Evolutionary conservation across 1,140 invertebrate genomes (phyloP).

Genomic region (Musca vetustissima): DNA sequence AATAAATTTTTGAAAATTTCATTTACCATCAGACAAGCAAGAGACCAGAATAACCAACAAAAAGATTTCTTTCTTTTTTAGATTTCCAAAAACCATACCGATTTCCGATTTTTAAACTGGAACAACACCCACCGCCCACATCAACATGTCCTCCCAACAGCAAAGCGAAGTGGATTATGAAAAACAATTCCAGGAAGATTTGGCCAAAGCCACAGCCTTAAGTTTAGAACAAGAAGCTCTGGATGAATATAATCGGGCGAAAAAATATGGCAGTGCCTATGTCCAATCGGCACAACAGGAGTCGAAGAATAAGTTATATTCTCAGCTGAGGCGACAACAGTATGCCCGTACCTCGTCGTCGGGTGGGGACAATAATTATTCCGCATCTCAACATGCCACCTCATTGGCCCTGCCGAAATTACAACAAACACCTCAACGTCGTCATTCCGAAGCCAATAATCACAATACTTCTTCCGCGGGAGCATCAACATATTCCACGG

Average conservation of each 20-base stretch:
- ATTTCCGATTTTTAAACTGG: too few species aligned
- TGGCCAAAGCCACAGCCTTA: constrained; percentile 81
- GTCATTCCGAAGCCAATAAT: constrained; percentile 56
- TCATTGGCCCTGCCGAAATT: constrained; percentile 37
- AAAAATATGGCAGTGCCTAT: constrained; percentile 57
- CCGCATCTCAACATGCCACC: not conserved
- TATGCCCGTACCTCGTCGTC: constrained; percentile 30
- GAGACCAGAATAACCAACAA: too few species aligned
- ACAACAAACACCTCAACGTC: constrained; percentile 57
- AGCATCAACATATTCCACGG: constrained; percentile 22
- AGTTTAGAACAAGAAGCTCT: constrained; percentile 82
- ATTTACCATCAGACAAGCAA: too few species aligned
- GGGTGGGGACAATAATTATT: not conserved
- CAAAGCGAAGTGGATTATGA: constrained; percentile 67
- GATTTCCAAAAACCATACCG: too few species aligned
- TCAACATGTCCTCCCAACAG: constrained; percentile 36
- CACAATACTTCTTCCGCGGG: constrained; percentile 33
- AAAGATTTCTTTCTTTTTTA: too few species aligned
- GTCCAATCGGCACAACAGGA: constrained; percentile 43
- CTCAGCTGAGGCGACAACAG: constrained; percentile 30
- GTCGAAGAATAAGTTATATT: constrained; percentile 30
- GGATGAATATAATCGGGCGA: constrained; percentile 71
- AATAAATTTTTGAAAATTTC: too few species aligned
- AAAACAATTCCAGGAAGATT: constrained; percentile 78
- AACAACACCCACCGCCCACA: too few species aligned